Base-by-base conservation (phyloP, 2,888 invertebrate genomes). In the Thelaira solivaga region DNA sequence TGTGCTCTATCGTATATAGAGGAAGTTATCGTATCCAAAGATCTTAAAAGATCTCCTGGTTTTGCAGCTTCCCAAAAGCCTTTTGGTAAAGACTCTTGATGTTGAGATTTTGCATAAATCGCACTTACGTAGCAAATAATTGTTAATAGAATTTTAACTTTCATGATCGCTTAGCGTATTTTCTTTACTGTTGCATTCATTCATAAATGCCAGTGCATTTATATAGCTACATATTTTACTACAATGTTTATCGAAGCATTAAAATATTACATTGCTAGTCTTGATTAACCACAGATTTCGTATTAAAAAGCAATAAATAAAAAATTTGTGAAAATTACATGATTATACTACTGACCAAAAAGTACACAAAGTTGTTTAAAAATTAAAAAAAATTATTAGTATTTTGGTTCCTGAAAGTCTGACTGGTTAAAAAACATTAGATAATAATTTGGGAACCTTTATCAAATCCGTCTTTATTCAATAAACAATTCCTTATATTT, bases 31-130 rank as follows among this genome's bases (percentile, higher is more conserved):
- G 64, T 7, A 29, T 78, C 74, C 31, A 78, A 71, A 3, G 65
- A 59, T 47, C n/a, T 59, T 22, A 78, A 49, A 3, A 78, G 61
- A 1, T 74, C 74, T n/a, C 78, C 78, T 8, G 78, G 69, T 36
- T 49, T 51, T n/a, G 34, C 29, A 13, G 29, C 22, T 16, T 71
- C 41, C 78, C 78, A 78, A 59, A 69, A 47, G 34, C 2, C 49
- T 1, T 20, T 8, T n/a, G n/a, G n/a, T 6, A 36, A 13, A 0
- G n/a, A 1, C 13, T 49, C 41, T 55, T 47, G 47, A 26, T 20
- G 11, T 22, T 65, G 51, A 13, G 65, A 26, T 13, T 5, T 59
- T 20, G 34, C 13, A 29, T 31, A n/a, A 8, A n/a, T 26, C 26
- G 55, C 10, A 2, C 29, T 61, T 2, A 34, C 36, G 16, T 13